A percentile compares a stretch with the other conserved stretches of the same genome.
phyloP scores from a whole-genome alignment of 2,797 vertebrate species.

The Schizothorax lantsangensis region DNA sequence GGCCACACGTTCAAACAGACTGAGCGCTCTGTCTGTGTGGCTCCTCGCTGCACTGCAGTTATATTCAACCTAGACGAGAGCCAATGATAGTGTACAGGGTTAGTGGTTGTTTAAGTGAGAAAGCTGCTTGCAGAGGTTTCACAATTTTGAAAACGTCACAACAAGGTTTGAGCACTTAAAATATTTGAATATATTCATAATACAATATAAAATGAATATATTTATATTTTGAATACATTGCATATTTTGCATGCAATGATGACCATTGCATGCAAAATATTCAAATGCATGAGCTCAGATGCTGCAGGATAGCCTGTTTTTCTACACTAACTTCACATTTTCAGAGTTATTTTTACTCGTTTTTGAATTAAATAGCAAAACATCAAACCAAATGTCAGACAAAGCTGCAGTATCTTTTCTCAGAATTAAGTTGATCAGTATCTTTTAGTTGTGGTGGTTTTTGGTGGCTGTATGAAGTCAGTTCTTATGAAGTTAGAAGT shows the following conservation, averaged over 20 bases:
- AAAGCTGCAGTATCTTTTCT: neutral
- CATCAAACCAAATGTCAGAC: neutral
- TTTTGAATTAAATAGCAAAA: neutral
- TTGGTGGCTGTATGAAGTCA: neutral
- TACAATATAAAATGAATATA: too few relatives aligned
- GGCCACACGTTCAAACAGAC: constrained; percentile 27
- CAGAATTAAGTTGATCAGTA: neutral
- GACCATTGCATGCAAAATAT: neutral
- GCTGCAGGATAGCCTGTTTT: neutral
- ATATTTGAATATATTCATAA: too few relatives aligned
- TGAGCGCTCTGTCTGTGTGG: accelerated
- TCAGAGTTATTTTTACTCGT: too few relatives aligned
- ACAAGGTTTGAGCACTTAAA: neutral
- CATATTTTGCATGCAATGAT: too few relatives aligned
- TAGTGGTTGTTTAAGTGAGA: neutral
- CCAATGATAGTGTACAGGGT: neutral
- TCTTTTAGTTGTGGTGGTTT: neutral
- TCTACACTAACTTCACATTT: neutral
- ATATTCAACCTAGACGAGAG: neutral
- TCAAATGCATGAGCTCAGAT: neutral
- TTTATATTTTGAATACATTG: too few relatives aligned
- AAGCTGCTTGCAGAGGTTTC: neutral
- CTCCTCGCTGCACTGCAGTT: neutral
- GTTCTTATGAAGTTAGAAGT: neutral
- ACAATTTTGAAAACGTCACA: neutral